Conservation (phyloP, 2,113 vertebrate genomes). For the Oreochromis aureus region DNA sequence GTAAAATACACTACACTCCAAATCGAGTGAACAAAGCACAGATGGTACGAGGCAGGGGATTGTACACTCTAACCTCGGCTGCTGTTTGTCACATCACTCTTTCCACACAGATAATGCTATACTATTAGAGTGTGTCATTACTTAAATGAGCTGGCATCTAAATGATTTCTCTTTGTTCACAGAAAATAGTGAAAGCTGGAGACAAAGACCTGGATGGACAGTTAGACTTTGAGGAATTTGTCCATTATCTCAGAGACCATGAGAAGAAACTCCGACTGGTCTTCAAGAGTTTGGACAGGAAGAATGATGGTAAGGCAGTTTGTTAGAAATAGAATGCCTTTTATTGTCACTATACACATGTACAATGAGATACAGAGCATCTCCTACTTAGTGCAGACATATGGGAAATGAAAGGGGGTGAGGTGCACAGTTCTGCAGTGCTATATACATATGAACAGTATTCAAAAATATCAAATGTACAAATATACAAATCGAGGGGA, state of each 20-base stretch:
- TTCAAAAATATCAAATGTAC: background rate
- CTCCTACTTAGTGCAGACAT: background rate
- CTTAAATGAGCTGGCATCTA: background rate
- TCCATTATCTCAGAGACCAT: slow-evolving; percentile 93
- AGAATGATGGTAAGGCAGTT: slow-evolving; percentile 84
- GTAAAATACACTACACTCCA: background rate
- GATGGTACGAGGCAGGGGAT: background rate
- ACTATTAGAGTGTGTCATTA: background rate
- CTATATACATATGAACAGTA: background rate
- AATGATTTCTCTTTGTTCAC: background rate
- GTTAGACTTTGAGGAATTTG: slow-evolving; percentile 94
- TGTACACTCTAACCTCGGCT: background rate
- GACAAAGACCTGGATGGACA: slow-evolving; percentile 94
- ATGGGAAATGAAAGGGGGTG: background rate
- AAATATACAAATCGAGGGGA: background rate
- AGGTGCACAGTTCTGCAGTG: background rate
- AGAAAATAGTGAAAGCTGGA: slow-evolving; percentile 96
- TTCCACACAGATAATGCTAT: background rate
- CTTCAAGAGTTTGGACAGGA: slow-evolving; percentile 95
- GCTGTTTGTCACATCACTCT: background rate
- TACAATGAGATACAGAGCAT: background rate
- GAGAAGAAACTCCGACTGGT: slow-evolving; percentile 94
- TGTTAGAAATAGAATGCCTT: background rate
- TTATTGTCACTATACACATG: background rate
- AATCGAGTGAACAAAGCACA: slow-evolving; percentile 27